Conservation (phyloP, 2,888 invertebrate species). For the Euzetes globulus region DNA sequence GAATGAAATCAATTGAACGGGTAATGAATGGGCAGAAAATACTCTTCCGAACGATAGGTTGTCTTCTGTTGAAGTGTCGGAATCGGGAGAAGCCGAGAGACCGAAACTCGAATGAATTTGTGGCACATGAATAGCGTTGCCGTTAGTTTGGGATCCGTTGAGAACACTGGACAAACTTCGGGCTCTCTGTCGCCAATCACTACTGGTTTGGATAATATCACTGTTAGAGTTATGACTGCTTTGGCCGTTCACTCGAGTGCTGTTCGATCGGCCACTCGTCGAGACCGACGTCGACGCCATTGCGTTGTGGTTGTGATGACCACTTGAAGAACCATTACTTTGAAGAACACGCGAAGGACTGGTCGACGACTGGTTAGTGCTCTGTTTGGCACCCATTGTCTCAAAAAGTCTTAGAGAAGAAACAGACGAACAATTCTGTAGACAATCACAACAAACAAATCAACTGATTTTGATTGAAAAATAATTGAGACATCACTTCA, state of each 20-base stretch:
- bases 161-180: slow-evolving; percentile 41
- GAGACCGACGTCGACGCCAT: background rate
- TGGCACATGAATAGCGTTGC: slow-evolving; percentile 35
- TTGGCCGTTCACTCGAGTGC: background rate
- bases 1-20: slow-evolving; percentile 84
- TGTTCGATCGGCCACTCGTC: background rate
- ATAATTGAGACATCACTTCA: background rate
- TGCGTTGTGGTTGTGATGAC: background rate
- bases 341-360: slow-evolving; percentile 1
- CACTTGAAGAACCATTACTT: slow-evolving; percentile 4
- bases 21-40: slow-evolving; percentile 69
- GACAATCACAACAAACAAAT: too few species aligned
- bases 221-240: background rate
- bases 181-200: slow-evolving; percentile 40
- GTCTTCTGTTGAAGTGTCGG: slow-evolving; percentile 38
- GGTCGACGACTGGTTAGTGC: slow-evolving; percentile 12
- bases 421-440: too few species aligned
- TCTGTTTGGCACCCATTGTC: slow-evolving; percentile 32
- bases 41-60: slow-evolving; percentile 39
- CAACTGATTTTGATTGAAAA: background rate
- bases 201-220: slow-evolving; percentile 10
- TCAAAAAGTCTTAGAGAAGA: background rate
- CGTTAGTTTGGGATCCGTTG: slow-evolving; percentile 39
- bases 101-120: slow-evolving; percentile 38
- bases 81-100: slow-evolving; percentile 40